Base-by-base conservation (phyloP, 2,888 invertebrate species). In the Crossocerus cetratus region DNA sequence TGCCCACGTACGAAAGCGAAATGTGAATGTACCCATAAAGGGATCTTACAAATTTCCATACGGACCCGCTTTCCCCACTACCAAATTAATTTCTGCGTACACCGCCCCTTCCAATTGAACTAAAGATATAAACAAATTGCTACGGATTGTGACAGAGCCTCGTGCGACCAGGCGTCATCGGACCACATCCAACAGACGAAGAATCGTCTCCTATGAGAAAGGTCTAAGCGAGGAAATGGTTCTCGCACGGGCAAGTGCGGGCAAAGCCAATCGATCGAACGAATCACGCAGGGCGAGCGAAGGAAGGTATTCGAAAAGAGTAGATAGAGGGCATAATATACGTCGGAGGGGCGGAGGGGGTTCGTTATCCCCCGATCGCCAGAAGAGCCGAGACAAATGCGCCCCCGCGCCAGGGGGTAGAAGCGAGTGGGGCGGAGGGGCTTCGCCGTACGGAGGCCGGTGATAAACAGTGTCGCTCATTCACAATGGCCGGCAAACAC, bases 381-480 rank as follows among this genome's bases (percentile, higher is more conserved):
- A 71, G 65, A 71, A 75, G 84, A 72, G 85, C 74, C 86, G 84
- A 87, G 88, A 88, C 86, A 88, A 89, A 89, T 89, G 87, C 84
- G 84, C 80, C 79, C 80, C 74, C 72, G 83, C 81, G 84, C 86
- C 83, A 74, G 78, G 77, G 81, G 84, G 81, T 79, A 81, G 76
- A n/a, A n/a, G 32, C 8, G 23, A 32, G 23, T 14, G 77, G 81
- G 84, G 80, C 78, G 81, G 74, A 63, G 74, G 76, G 61, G 69
- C n/a, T 5, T 8, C 32, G 32, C 32, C 68, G 79, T 84, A 87
- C 84, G 89, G 88, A 88, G 88, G 87, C 85, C 89, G 87, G 89
- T 90, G 90, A 90, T 90, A 90, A 90, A 90, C 90, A 90, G 90
- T 90, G 90, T 89, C 90, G 90, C 89, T 90, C 90, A 89, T 89